Conservation (phyloP, 1,140 invertebrate genomes). For the Trypoxylus dichotomus region DNA sequence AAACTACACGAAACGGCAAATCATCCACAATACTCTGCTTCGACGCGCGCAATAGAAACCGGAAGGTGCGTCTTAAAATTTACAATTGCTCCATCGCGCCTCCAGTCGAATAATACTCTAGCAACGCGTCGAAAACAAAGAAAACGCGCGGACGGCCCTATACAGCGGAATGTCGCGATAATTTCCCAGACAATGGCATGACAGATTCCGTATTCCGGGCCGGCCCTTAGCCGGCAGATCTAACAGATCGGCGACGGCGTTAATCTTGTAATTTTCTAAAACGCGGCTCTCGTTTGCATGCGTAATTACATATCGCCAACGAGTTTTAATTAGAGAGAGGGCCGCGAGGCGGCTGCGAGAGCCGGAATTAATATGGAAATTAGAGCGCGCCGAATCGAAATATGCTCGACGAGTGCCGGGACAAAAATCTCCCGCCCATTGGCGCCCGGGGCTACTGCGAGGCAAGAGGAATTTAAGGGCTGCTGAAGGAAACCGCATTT, state of each 20-base stretch:
- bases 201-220: neutral
- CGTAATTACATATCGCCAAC: conserved; percentile 21
- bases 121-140: neutral
- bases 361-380: neutral
- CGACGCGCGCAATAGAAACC: neutral
- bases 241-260: neutral
- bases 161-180: neutral
- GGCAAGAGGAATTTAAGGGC: neutral
- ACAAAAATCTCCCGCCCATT: neutral
- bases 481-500: neutral
- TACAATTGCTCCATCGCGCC: neutral
- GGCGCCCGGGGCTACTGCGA: neutral
- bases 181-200: neutral
- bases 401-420: neutral
- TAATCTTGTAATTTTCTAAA: conserved; percentile 27
- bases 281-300: conserved; percentile 11
- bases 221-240: neutral
- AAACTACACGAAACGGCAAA: neutral
- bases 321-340: conserved; percentile 16
- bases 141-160: neutral
- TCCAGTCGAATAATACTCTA: neutral
- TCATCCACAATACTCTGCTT: neutral
- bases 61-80: conserved; percentile 1
- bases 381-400: neutral
- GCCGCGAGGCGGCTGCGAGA: neutral